A percentile compares a stretch with the other conserved stretches of the same genome.
Evolutionary conservation across 2,113 vertebrate species (phyloP).

Genomic region (human): GRCh38 chr14:18335501-18336000

Average conservation of each 20-base stretch:
- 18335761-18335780: neutral
- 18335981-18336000: neutral
- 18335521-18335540: neutral
- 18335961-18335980: neutral
- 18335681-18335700: neutral
- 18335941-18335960: neutral
- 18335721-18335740: neutral
- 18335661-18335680: neutral
- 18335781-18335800: neutral
- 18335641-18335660: neutral
- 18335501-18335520: neutral
- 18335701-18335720: neutral
- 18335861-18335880: neutral
- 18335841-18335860: too few relatives aligned
- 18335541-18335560: neutral
- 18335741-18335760: neutral
- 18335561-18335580: neutral
- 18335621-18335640: neutral
- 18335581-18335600: neutral
- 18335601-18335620: neutral
- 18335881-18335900: neutral
- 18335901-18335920: neutral
- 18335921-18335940: neutral
- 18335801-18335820: too few relatives aligned
- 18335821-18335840: neutral